Percentiles rank a stretch among this genome's conserved stretches.
Conservation (phyloP, 2,113 vertebrate genomes). For the Muntiacus reevesi region DNA sequence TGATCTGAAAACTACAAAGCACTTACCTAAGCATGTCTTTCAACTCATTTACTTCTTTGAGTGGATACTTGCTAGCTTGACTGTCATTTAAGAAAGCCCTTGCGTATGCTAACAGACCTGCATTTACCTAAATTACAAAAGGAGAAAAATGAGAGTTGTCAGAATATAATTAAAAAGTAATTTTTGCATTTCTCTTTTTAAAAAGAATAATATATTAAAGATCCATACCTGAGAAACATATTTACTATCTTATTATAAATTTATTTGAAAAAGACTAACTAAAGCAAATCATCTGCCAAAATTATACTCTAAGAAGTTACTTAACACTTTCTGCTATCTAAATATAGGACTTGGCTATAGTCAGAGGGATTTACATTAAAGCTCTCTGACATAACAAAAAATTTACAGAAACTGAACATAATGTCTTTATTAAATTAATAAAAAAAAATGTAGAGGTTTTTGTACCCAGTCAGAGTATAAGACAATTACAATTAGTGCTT, state of each 20-base stretch:
- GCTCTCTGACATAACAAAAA: neutral
- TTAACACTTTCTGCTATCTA: constrained; percentile 65
- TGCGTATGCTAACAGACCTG: constrained; percentile 96
- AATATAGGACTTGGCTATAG: neutral
- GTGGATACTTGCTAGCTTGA: constrained; percentile 86
- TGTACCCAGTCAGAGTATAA: neutral
- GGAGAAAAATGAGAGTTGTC: neutral
- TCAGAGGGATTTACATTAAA: neutral
- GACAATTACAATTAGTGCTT: neutral
- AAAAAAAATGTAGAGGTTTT: neutral
- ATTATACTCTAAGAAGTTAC: neutral
- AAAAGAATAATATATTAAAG: neutral
- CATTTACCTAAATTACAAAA: constrained; percentile 89
- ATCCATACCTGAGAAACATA: neutral
- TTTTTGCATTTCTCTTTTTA: neutral
- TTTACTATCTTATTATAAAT: neutral
- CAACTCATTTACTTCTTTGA: constrained; percentile 94
- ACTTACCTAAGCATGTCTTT: constrained; percentile 96
- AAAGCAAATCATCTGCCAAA: constrained; percentile 17
- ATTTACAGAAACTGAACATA: neutral
- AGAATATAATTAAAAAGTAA: neutral
- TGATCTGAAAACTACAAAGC: neutral
- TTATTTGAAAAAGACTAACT: constrained; percentile 35
- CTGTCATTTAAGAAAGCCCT: constrained; percentile 93
- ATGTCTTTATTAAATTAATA: neutral